These are phyloP conservation scores for Strix uralensis DNA, from an alignment of 2,113 vertebrate species.

Conservation along the genomic window DNA sequence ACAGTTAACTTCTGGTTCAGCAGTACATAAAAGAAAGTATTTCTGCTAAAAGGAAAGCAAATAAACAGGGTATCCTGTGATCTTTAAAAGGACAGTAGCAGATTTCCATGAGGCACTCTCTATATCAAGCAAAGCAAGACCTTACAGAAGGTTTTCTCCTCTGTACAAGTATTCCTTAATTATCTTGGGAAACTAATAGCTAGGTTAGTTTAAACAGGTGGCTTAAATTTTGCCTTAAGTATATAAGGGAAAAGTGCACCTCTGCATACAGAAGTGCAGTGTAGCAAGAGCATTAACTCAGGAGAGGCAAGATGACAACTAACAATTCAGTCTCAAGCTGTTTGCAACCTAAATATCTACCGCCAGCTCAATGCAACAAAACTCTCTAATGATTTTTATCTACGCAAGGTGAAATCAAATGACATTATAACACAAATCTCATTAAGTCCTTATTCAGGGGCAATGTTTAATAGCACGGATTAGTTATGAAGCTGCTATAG, in stretches of 20 bases:
- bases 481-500: slow-evolving; percentile 6
- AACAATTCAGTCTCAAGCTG: background rate
- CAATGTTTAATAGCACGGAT: background rate
- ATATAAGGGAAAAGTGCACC: background rate
- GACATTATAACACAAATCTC: background rate
- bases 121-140: background rate
- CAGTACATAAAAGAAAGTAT: background rate
- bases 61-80: background rate
- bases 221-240: background rate
- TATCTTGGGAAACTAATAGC: background rate
- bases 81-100: background rate
- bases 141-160: background rate
- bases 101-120: background rate
- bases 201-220: background rate
- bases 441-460: background rate
- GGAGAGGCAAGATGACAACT: background rate
- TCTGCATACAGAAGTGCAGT: background rate
- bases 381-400: background rate
- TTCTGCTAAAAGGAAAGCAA: background rate
- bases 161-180: background rate
- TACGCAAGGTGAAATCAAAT: background rate
- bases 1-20: slow-evolving; percentile 4
- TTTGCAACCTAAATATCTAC: background rate
- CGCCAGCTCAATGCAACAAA: background rate
- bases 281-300: background rate